Evolutionary conservation across 2,113 vertebrate species (phyloP).

Genomic region (Dromaius novaehollandiae): DNA sequence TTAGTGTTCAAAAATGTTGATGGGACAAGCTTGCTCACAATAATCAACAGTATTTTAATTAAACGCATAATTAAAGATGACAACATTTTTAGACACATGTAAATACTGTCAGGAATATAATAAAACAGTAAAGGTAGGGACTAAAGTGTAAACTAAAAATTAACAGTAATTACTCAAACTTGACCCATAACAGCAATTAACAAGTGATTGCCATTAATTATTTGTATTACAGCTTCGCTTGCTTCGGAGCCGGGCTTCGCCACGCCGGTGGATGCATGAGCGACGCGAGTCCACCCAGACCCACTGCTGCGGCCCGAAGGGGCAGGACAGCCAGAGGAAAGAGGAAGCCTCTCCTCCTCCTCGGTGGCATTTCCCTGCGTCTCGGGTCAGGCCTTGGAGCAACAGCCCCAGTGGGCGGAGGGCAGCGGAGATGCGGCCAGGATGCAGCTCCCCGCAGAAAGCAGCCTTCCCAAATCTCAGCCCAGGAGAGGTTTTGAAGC

Average conservation of each 20-base stretch:
- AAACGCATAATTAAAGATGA: background rate
- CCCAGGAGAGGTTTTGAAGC: accelerated
- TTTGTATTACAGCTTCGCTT: background rate
- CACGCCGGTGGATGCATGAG: accelerated
- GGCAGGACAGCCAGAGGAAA: background rate
- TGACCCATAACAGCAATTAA: background rate
- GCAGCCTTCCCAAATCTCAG: background rate
- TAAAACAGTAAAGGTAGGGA: background rate
- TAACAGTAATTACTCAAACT: background rate
- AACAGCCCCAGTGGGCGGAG: background rate
- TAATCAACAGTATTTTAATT: background rate
- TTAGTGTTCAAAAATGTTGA: background rate
- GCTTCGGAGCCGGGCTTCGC: background rate
- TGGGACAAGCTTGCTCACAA: background rate
- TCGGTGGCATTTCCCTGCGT: background rate
- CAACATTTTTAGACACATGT: background rate
- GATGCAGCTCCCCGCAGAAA: background rate
- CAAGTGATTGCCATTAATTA: background rate
- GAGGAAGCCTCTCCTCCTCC: accelerated
- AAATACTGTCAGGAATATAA: background rate
- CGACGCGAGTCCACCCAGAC: background rate
- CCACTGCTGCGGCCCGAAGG: background rate
- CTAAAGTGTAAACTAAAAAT: background rate
- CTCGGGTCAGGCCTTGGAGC: background rate
- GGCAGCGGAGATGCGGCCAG: background rate